phyloP scores from a whole-genome alignment of 2,113 vertebrate species.

The Oenanthe oenanthe region DNA sequence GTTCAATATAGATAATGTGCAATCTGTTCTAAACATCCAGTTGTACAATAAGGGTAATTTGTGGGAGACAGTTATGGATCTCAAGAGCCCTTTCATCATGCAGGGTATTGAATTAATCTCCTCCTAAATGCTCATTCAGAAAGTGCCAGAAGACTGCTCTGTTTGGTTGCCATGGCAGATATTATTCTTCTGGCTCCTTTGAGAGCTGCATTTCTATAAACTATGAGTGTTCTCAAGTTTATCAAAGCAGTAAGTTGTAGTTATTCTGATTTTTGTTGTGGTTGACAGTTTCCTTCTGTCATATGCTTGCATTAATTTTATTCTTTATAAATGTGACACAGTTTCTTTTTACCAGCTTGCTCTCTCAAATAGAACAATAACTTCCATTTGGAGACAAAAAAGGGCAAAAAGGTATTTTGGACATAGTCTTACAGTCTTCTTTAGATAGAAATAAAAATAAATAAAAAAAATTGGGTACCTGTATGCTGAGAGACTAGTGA shows the following conservation, averaged over 20 bases:
- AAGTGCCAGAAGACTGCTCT: slow-evolving; percentile 53
- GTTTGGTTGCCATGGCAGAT: slow-evolving; percentile 64
- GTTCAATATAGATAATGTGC: slow-evolving; percentile 42
- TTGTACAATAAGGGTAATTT: slow-evolving; percentile 69
- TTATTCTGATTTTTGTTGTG: not conserved
- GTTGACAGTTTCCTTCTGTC: not conserved
- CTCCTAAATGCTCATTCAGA: slow-evolving; percentile 48
- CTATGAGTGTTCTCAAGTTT: slow-evolving; percentile 38
- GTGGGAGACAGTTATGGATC: slow-evolving; percentile 68
- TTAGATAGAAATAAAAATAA: not conserved
- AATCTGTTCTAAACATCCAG: slow-evolving; percentile 57
- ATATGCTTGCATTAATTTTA: not conserved
- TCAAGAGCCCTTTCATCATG: slow-evolving; percentile 60
- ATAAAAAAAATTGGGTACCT: not conserved
- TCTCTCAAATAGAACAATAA: not conserved
- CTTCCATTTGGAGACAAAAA: not conserved
- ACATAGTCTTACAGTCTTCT: not conserved
- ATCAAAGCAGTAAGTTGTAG: slow-evolving; percentile 19
- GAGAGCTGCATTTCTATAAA: slow-evolving; percentile 54
- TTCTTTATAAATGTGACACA: not conserved
- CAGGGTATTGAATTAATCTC: slow-evolving; percentile 59
- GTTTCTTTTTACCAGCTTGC: not conserved
- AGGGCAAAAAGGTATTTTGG: not conserved
- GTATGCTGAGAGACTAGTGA: not conserved
- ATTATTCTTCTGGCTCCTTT: slow-evolving; percentile 38